These are phyloP conservation scores for Drosophila dives DNA, from an alignment of 2,888 invertebrate genomes.

Conservation along the genomic window DNA sequence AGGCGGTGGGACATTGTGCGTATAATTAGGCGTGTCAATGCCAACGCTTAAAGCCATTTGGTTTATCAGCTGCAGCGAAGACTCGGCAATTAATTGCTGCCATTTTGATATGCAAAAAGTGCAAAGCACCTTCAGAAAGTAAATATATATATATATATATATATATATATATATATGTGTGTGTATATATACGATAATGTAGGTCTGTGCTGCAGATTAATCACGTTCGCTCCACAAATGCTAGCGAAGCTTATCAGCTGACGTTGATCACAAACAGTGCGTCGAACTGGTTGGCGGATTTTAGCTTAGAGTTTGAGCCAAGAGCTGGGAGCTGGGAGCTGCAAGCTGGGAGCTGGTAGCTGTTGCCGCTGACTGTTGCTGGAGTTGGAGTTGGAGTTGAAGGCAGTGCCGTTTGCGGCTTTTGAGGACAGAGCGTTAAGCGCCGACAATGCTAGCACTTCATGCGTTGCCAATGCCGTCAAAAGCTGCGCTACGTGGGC, in stretches of 20 bases:
- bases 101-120: constrained; percentile 75
- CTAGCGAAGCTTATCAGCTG: constrained; percentile 68
- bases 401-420: constrained; percentile 68
- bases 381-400: constrained; percentile 30
- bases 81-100: constrained; percentile 77
- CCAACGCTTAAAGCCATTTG: constrained; percentile 73
- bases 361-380: constrained; percentile 12
- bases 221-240: constrained; percentile 49
- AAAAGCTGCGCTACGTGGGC: constrained; percentile 63
- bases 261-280: constrained; percentile 71
- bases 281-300: constrained; percentile 53
- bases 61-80: constrained; percentile 64
- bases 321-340: constrained; percentile 19
- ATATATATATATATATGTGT: constrained; percentile 2
- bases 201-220: constrained; percentile 45
- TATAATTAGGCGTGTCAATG: constrained; percentile 81
- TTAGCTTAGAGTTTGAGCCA: constrained; percentile 19
- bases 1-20: constrained; percentile 43
- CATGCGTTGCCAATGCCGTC: constrained; percentile 44
- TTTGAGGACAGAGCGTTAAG: constrained; percentile 76
- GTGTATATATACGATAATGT: constrained; percentile 18
- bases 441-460: constrained; percentile 69
- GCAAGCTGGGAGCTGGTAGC: constrained; percentile 20
- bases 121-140: constrained; percentile 51
- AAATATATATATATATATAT: constrained; percentile 9